Evolutionary conservation across 1,140 invertebrate genomes (phyloP), one percentile per base, ranked within the genome.

Genomic region (Nautilus pompilius): DNA sequence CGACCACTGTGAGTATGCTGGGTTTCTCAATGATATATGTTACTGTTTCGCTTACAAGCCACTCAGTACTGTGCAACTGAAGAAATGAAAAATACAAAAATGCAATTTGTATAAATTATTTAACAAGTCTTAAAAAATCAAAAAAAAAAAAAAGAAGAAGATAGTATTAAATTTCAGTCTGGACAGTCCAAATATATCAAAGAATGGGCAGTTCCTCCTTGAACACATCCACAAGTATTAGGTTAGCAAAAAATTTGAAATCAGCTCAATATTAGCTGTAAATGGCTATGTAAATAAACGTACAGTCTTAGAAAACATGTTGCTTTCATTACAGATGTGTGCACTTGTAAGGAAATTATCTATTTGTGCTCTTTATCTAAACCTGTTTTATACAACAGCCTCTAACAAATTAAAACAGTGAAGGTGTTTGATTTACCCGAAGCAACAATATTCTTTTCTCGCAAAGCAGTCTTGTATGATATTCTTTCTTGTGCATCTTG

Each of bases 371-470:
- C n/a, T 41, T 41, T 41, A 10, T 41, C 36, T 41, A 41, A 10
- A 10, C 8, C 8, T 41, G 36, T 41, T 10, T 10, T 10, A 41
- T 10, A n/a, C n/a, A 41, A 8, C 36, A 41, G 8, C 36, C 8
- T 10, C 8, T 41, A n/a, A n/a, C n/a, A 10, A 41, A 8, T 8
- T 41, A n/a, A 10, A n/a, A n/a, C n/a, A 8, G 8, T n/a, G 36
- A 24, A 17, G 1, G 26, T 15, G 6, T 17, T 49, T 20, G 26
- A 65, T 61, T 65, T 51, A 72, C 88, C 84, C 53, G 79, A 70
- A 26, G 84, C 89, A 76, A 87, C 88, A 58, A 88, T 78, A 82
- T 93, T 93, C 54, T 85, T 82, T 61, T 86, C 84, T 59, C 91
- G 84, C 22, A 93, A 76, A 73, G 90, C 87, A 59, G 87, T 85